phyloP scores from a whole-genome alignment of 1,140 invertebrate species.

The Physella acuta region DNA sequence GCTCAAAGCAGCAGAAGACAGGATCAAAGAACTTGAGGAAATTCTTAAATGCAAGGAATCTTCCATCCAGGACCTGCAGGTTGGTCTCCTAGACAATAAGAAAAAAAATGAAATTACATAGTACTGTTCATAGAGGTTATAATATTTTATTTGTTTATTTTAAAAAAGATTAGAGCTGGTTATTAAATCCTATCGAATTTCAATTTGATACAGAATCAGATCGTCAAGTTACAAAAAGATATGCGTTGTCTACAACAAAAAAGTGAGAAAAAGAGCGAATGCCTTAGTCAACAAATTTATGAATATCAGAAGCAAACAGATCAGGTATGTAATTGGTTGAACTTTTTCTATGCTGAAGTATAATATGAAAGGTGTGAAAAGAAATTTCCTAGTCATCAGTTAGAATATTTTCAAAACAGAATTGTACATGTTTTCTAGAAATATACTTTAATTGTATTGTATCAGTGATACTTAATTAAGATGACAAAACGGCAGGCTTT shows the following conservation, averaged over 20 bases:
- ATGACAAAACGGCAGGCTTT: too few species aligned
- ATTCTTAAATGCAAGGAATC: constrained; percentile 9
- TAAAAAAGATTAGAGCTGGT: too few species aligned
- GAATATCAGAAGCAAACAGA: constrained; percentile 22
- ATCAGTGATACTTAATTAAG: too few species aligned
- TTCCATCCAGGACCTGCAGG: constrained; percentile 13
- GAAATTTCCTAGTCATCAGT: too few species aligned
- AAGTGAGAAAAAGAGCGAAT: constrained; percentile 10
- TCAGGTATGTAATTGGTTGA: too few species aligned
- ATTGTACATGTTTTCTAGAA: too few species aligned
- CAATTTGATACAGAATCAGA: constrained; percentile 9
- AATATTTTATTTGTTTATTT: too few species aligned
- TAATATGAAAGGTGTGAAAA: too few species aligned
- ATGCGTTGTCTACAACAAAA: not conserved
- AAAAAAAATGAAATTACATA: not conserved
- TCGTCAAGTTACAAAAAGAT: constrained; percentile 10
- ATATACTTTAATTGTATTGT: too few species aligned
- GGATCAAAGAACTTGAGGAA: constrained; percentile 20
- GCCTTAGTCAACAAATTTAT: constrained; percentile 14
- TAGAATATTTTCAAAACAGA: too few species aligned
- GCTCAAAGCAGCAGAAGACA: not conserved
- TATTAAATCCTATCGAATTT: too few species aligned
- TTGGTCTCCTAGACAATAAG: not conserved
- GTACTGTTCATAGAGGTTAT: not conserved
- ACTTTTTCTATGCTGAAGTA: too few species aligned